These are phyloP conservation scores for Cheilosia impressa DNA, from an alignment of 2,888 invertebrate genomes.

Conservation along the genomic window DNA sequence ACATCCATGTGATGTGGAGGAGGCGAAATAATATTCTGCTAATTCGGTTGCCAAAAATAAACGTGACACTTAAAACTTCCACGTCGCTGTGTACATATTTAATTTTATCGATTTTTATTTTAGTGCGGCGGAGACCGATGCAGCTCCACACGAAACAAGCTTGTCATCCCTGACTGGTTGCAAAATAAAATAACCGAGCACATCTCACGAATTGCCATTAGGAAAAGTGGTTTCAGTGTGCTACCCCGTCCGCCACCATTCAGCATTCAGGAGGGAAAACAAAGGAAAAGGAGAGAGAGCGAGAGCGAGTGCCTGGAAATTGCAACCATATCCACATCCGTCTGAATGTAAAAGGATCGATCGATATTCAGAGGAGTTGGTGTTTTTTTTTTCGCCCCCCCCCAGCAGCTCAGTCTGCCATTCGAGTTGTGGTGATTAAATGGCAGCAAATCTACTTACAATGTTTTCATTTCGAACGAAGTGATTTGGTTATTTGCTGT, in stretches of 20 bases:
- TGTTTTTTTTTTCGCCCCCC: background rate
- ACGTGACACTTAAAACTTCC: slow-evolving; percentile 44
- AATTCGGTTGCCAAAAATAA: slow-evolving; percentile 53
- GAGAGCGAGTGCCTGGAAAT: slow-evolving; percentile 36
- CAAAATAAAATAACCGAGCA: slow-evolving; percentile 31
- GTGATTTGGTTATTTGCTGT: slow-evolving; percentile 45
- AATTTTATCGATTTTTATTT: slow-evolving; percentile 46
- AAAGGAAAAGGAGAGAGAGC: background rate
- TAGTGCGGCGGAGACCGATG: background rate
- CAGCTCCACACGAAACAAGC: slow-evolving; percentile 15
- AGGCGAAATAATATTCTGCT: background rate
- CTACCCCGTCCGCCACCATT: background rate
- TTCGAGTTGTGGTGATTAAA: slow-evolving; percentile 70
- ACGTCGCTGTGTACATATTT: slow-evolving; percentile 41
- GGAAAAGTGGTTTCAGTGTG: slow-evolving; percentile 33
- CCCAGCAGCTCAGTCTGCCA: slow-evolving; percentile 5
- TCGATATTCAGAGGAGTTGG: slow-evolving; percentile 47
- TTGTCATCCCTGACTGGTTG: slow-evolving; percentile 29
- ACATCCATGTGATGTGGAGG: slow-evolving; percentile 11
- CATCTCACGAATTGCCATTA: slow-evolving; percentile 54
- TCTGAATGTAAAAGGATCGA: slow-evolving; percentile 58
- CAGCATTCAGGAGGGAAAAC: slow-evolving; percentile 27
- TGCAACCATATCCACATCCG: slow-evolving; percentile 62
- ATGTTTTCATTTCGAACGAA: slow-evolving; percentile 67
- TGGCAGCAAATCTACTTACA: slow-evolving; percentile 69